Conservation (phyloP, 2,888 invertebrate genomes). For the Epistrophe grossulariae region DNA sequence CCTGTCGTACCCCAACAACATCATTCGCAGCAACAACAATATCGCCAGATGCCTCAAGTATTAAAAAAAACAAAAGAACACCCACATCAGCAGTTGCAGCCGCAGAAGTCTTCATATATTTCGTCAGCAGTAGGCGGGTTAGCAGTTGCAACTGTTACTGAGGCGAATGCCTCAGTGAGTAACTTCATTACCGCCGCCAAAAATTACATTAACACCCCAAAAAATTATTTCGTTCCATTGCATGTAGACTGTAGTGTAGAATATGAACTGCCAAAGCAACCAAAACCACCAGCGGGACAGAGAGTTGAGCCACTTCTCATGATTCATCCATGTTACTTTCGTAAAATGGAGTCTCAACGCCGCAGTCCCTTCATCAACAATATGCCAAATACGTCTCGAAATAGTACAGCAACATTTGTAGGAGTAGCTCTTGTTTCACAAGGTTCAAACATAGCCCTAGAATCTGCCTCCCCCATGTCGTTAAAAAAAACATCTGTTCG, state of each 20-base stretch:
- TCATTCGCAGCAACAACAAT: constrained; percentile 69
- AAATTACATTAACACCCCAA: constrained; percentile 83
- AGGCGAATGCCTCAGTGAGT: constrained; percentile 84
- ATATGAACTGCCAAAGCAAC: constrained; percentile 95
- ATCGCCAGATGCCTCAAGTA: constrained; percentile 69
- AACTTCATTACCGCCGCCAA: constrained; percentile 84
- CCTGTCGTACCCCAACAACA: constrained; percentile 76
- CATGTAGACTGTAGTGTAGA: constrained; percentile 96
- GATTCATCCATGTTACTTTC: constrained; percentile 95
- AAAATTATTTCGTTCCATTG: constrained; percentile 93
- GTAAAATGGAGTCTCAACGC: constrained; percentile 93
- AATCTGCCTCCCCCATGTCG: constrained; percentile 77
- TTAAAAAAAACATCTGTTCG: constrained; percentile 63
- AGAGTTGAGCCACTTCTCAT: constrained; percentile 93
- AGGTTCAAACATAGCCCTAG: constrained; percentile 68
- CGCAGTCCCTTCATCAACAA: constrained; percentile 94
- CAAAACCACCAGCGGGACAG: constrained; percentile 93
- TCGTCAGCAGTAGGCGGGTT: constrained; percentile 23
- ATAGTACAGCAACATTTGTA: constrained; percentile 81
- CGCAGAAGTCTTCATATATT: constrained; percentile 77
- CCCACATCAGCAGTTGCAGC: constrained; percentile 75
- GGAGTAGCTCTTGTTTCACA: constrained; percentile 69
- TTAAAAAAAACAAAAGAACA: constrained; percentile 61
- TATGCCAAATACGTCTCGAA: constrained; percentile 87
- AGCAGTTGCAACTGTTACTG: constrained; percentile 76